Conservation (phyloP, 2,797 vertebrate genomes). For the Argya squamiceps region DNA sequence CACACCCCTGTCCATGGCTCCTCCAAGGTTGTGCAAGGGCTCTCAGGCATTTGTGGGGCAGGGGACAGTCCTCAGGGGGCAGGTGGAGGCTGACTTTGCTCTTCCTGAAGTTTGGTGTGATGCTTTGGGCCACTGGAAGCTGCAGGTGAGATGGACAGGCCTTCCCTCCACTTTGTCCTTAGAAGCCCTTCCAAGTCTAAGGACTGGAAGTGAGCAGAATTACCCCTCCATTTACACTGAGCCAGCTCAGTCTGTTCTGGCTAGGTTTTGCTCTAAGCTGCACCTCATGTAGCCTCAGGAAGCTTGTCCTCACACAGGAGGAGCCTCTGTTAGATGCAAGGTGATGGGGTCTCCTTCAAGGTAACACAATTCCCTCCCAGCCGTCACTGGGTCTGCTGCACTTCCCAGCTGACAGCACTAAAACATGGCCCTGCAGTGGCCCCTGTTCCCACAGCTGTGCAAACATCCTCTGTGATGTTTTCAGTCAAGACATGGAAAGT, state of each 20-base stretch:
- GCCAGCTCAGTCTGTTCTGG: neutral
- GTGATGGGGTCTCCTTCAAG: neutral
- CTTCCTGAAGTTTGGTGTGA: neutral
- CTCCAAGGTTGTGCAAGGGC: too few relatives aligned
- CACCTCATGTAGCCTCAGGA: neutral
- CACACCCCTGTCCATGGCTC: rapidly evolving
- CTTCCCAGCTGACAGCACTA: neutral
- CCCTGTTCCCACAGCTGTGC: conserved; percentile 32
- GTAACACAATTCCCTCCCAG: neutral
- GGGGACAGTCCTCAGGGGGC: rapidly evolving
- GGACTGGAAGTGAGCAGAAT: rapidly evolving
- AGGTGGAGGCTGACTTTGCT: neutral
- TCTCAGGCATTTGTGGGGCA: neutral
- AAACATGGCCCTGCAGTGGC: neutral
- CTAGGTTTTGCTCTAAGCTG: neutral
- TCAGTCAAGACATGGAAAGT: neutral
- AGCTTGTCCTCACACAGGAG: neutral
- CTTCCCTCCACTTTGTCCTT: neutral
- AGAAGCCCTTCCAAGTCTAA: neutral
- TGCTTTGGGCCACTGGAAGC: neutral
- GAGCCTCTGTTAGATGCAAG: neutral
- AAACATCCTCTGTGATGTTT: conserved; percentile 2
- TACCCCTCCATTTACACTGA: neutral
- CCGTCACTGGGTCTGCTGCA: neutral
- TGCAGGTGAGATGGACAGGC: neutral